A percentile compares a stretch with the other conserved stretches of the same genome.
Evolutionary conservation across 2,113 vertebrate species (phyloP).

Genomic region (Conger conger): DNA sequence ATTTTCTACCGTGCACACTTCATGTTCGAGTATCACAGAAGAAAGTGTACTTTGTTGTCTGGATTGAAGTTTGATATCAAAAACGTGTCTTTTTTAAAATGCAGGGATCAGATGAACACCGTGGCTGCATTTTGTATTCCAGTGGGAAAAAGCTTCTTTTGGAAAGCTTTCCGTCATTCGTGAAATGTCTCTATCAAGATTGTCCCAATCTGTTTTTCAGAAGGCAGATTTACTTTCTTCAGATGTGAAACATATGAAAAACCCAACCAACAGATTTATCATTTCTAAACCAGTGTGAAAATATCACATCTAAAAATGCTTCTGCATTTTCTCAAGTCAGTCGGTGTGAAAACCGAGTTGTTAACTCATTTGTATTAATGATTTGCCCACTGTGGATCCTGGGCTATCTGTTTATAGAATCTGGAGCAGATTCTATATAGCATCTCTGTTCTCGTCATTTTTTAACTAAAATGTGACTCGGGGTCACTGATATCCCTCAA

Average conservation of each 20-base stretch:
- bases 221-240: conserved; percentile 15
- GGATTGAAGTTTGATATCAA: conserved; percentile 21
- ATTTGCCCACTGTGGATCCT: conserved; percentile 13
- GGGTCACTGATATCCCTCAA: neutral
- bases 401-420: conserved; percentile 14
- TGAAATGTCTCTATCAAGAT: neutral
- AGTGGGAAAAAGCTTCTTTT: conserved; percentile 10
- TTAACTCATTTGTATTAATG: conserved; percentile 26
- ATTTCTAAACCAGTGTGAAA: conserved; percentile 23
- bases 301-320: conserved; percentile 23
- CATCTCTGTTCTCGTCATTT: neutral
- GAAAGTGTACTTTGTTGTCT: neutral
- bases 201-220: conserved; percentile 6
- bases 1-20: neutral
- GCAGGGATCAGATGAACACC: neutral
- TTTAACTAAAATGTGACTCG: neutral
- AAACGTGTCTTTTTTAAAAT: conserved; percentile 13
- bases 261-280: neutral
- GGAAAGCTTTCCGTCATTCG: conserved; percentile 13
- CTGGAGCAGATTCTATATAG: neutral
- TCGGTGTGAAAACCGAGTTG: neutral
- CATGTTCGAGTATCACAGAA: neutral
- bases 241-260: conserved; percentile 5
- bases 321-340: conserved; percentile 19
- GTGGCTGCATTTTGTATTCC: neutral